Evolutionary conservation across 2,113 vertebrate genomes (phyloP).

Genomic region (Barnardius zonarius): DNA sequence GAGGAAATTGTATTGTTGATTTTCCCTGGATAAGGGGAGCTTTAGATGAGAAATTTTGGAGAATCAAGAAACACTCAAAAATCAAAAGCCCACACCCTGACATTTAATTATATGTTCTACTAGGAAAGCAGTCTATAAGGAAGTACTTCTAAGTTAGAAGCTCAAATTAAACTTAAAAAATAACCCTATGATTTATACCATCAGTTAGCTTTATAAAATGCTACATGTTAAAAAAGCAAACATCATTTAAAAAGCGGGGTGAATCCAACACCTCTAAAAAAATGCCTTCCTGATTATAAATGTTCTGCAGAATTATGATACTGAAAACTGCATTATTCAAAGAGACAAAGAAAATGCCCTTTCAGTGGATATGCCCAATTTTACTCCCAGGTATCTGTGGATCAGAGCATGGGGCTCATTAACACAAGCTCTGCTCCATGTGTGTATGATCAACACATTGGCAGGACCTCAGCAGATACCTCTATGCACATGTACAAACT

Average conservation of each 20-base stretch:
- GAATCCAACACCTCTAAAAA: not conserved
- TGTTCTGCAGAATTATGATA: not conserved
- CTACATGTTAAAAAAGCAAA: not conserved
- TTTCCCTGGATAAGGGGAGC: not conserved
- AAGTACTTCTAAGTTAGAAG: not conserved
- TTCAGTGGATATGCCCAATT: not conserved
- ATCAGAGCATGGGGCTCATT: not conserved
- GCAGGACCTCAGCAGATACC: not conserved
- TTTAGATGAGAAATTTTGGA: not conserved
- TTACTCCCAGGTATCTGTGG: not conserved
- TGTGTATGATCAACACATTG: fast-evolving
- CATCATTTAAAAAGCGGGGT: not conserved
- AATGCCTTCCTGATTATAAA: not conserved
- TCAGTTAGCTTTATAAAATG: not conserved
- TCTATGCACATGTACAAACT: not conserved
- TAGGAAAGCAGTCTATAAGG: not conserved
- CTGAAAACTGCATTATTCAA: not conserved
- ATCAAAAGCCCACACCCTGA: not conserved
- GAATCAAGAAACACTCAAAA: not conserved
- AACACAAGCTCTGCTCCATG: fast-evolving
- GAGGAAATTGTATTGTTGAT: not conserved
- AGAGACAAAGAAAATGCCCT: not conserved
- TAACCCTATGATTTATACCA: not conserved
- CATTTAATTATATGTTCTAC: not conserved
- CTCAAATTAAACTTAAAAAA: not conserved